Evolutionary conservation across 2,888 invertebrate species (phyloP).

Genomic region (Congeria kusceri): DNA sequence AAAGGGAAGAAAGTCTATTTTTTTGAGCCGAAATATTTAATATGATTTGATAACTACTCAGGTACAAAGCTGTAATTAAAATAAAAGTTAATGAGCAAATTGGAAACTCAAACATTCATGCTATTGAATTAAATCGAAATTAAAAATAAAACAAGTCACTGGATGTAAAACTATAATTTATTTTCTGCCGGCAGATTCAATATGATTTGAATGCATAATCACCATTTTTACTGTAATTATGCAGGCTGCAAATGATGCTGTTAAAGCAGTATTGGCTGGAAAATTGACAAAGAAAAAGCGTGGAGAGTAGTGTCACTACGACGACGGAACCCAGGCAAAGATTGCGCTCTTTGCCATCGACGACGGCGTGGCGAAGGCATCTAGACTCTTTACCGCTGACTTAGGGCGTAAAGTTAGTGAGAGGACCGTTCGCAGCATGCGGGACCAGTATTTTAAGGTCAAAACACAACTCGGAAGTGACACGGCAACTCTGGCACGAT

Average conservation of each 20-base stretch:
- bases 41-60: too few species aligned
- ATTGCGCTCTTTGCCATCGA: slow-evolving; percentile 21
- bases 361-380: slow-evolving; percentile 1
- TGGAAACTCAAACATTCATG: too few species aligned
- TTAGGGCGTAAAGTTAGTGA: not conserved
- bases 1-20: too few species aligned
- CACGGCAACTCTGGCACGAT: not conserved
- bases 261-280: not conserved
- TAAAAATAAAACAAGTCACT: too few species aligned
- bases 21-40: too few species aligned
- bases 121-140: too few species aligned
- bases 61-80: too few species aligned
- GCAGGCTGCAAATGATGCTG: slow-evolving; percentile 18
- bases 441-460: slow-evolving; percentile 28
- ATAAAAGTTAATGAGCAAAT: too few species aligned
- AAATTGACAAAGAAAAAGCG: slow-evolving; percentile 6
- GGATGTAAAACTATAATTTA: too few species aligned
- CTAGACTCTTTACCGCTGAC: not conserved
- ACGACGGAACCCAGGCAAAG: slow-evolving; percentile 27
- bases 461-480: slow-evolving; percentile 8
- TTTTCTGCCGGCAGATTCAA: too few species aligned
- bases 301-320: slow-evolving; percentile 19
- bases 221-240: too few species aligned
- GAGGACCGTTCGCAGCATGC: slow-evolving; percentile 22
- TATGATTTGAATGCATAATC: too few species aligned